Conservation (phyloP, 2,113 vertebrate species). For the Lycaon pictus region DNA sequence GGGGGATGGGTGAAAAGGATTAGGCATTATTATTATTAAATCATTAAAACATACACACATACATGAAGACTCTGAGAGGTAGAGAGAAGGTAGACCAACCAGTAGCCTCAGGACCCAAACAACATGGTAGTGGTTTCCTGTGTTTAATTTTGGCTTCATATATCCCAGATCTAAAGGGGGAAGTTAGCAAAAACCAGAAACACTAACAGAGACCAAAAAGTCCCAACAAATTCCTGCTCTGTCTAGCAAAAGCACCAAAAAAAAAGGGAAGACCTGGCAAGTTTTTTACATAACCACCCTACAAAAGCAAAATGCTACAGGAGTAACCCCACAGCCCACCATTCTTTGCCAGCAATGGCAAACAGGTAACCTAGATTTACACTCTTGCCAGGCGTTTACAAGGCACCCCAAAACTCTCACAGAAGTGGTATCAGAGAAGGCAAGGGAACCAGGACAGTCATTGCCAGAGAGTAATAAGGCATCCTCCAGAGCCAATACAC, state of each 20-base stretch:
- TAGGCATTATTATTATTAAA: not conserved
- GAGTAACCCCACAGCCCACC: not conserved
- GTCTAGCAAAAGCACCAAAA: not conserved
- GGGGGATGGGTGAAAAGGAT: not conserved
- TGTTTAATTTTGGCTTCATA: not conserved
- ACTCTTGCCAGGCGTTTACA: not conserved
- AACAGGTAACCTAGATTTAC: not conserved
- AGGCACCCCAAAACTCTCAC: not conserved
- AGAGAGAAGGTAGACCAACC: not conserved
- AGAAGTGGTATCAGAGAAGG: not conserved
- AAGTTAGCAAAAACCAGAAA: conserved; percentile 47
- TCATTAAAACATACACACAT: not conserved
- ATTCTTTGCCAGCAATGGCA: not conserved
- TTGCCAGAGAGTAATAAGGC: not conserved
- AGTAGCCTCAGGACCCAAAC: not conserved
- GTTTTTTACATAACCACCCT: not conserved
- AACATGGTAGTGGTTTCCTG: not conserved
- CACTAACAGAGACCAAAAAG: not conserved
- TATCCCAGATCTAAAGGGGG: not conserved
- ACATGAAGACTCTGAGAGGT: not conserved
- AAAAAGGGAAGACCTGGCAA: not conserved
- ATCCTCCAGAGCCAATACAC: not conserved
- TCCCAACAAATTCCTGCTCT: not conserved
- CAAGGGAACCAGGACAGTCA: not conserved
- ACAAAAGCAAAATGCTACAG: not conserved